Conservation (phyloP, 2,888 invertebrate genomes). For the Leptogaster cylindrica region DNA sequence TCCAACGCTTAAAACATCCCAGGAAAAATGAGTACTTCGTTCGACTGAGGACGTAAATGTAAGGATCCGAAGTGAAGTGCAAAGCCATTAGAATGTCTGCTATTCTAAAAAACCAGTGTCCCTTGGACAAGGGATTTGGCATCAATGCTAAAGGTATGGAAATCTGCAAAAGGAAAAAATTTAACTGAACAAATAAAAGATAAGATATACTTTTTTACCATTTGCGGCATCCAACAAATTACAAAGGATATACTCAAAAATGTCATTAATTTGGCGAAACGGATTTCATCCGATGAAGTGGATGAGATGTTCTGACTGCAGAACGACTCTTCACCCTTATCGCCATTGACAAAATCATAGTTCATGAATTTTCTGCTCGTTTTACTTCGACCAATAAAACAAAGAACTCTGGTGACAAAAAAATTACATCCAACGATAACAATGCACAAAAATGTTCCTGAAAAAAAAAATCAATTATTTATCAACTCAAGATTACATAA, state of each 20-base stretch:
- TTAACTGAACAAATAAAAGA: neutral
- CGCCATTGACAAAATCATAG: slow-evolving; percentile 57
- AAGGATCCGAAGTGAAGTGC: slow-evolving; percentile 84
- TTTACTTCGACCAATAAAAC: slow-evolving; percentile 61
- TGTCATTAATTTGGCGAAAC: slow-evolving; percentile 85
- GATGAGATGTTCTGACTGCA: slow-evolving; percentile 30
- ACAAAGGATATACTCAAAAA: slow-evolving; percentile 82
- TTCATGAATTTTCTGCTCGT: slow-evolving; percentile 56
- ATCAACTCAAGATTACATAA: too few species aligned
- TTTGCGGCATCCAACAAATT: slow-evolving; percentile 86
- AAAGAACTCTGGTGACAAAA: slow-evolving; percentile 78
- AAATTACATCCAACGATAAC: slow-evolving; percentile 84
- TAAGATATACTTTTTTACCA: slow-evolving; percentile 67
- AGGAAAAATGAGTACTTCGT: slow-evolving; percentile 61
- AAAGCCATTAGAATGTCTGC: slow-evolving; percentile 79
- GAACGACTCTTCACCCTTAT: slow-evolving; percentile 50
- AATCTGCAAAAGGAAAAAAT: slow-evolving; percentile 64
- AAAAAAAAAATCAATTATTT: too few species aligned
- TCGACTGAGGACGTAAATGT: slow-evolving; percentile 79
- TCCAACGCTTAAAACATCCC: slow-evolving; percentile 57
- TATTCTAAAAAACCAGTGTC: slow-evolving; percentile 62
- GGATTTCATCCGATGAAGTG: slow-evolving; percentile 75
- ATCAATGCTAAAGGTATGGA: slow-evolving; percentile 68
- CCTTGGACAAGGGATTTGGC: slow-evolving; percentile 53
- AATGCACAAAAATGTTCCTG: slow-evolving; percentile 74